Conservation (phyloP, 2,888 invertebrate species). For the Lepidocyrtinus sp. region DNA sequence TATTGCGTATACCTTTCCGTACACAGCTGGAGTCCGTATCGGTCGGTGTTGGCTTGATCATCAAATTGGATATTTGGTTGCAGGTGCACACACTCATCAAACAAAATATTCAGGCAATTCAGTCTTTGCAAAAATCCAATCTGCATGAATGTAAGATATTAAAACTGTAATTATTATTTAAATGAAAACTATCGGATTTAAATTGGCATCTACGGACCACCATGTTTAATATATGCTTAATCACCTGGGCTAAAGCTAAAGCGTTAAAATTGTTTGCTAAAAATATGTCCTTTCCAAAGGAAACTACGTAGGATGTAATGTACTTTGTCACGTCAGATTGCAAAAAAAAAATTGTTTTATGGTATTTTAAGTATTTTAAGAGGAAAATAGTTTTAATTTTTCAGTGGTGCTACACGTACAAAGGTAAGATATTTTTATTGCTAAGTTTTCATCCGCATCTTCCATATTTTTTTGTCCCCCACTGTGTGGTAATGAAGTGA, state of each 20-base stretch:
- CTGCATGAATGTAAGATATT: too few species aligned
- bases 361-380: too few species aligned
- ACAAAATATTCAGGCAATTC: too few species aligned
- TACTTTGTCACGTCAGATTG: too few species aligned
- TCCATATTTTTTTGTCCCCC: slow-evolving; percentile 26
- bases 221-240: not conserved
- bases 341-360: slow-evolving; percentile 50
- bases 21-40: slow-evolving; percentile 51
- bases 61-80: slow-evolving; percentile 51
- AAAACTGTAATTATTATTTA: too few species aligned
- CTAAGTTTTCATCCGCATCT: slow-evolving; percentile 23
- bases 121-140: too few species aligned
- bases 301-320: too few species aligned
- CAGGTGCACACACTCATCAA: slow-evolving; percentile 50
- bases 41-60: slow-evolving; percentile 42
- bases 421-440: slow-evolving; percentile 25
- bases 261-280: too few species aligned
- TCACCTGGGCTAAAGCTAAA: slow-evolving; percentile 19
- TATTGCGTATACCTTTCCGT: slow-evolving; percentile 47
- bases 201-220: not conserved
- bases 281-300: too few species aligned
- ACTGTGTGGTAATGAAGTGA: slow-evolving; percentile 56
- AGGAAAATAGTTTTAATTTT: slow-evolving; percentile 46
- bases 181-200: too few species aligned
- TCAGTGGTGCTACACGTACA: slow-evolving; percentile 8